Base-by-base conservation (phyloP, 64 coral and sea anemone genomes). In the Hydrozoanthus tunicans region DNA sequence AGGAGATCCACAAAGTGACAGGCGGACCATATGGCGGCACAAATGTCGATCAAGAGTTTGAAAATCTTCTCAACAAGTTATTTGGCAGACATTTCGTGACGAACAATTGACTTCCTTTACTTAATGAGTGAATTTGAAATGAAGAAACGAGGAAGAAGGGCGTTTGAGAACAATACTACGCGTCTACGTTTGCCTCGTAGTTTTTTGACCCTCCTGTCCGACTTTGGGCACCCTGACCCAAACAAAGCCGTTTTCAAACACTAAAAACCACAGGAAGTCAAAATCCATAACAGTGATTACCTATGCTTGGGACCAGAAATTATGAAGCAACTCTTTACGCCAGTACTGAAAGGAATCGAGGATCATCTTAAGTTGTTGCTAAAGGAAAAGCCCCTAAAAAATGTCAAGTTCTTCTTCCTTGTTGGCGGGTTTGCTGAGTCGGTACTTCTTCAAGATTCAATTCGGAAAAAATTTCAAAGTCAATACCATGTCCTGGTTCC, bases 71-170 rank as follows among this genome's bases (percentile, higher is more conserved):
- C 62, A 56, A 90, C 4, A 20, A 62, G 53, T 59, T 90, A 14
- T 90, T 78, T 78, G 86, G 86, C 5, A 77, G 27, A 60, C 0
- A 6, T 90, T 90, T 53, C 73, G 58, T 51, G n/a, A 58, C 15
- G n/a, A 17, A 6, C 63, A 25, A 57, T 26, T 53, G 86, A 90
- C 17, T 90, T 70, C 71, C 73, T 90, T 3, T 62, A 52, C 13
- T 2, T 90, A 59, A 90, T 90, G 86, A 90, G 77, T 13, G 86
- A 90, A 14, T 90, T 90, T 78, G 86, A 90, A 77, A 77, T 90
- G 58, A 90, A 90, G 86, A 78, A 90, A 53, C 58, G 86, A 53
- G 73, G 86, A 63, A 24, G 86, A 25, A 73, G 86, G 77, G 86
- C 86, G 5, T 90, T 62, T 7, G 86, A 90, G 5, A 70, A 57